Evolutionary conservation across 2,888 invertebrate species (phyloP).

Genomic region (Apamea anceps): DNA sequence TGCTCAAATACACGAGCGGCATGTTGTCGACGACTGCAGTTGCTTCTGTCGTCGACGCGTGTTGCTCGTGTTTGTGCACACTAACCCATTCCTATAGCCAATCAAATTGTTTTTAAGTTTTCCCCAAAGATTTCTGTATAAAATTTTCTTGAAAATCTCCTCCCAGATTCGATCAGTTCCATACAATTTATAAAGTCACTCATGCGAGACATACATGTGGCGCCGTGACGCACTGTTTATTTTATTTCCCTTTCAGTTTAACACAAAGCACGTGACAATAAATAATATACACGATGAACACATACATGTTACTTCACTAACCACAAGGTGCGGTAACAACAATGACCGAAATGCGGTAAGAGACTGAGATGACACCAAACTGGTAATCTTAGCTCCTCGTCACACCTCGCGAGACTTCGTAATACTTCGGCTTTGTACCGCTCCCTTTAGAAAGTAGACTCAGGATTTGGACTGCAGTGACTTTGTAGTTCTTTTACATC

Average conservation of each 20-base stretch:
- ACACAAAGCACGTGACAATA: slow-evolving; percentile 22
- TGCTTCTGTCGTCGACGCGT: neutral
- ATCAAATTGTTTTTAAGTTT: neutral
- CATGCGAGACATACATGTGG: neutral
- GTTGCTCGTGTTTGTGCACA: neutral
- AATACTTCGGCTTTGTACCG: slow-evolving; percentile 19
- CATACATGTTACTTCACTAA: slow-evolving; percentile 38
- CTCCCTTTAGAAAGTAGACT: slow-evolving; percentile 44
- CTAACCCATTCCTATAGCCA: neutral
- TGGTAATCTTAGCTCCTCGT: slow-evolving; percentile 45
- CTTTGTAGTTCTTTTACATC: neutral
- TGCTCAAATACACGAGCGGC: neutral
- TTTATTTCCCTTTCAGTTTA: slow-evolving; percentile 34
- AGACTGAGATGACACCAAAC: slow-evolving; percentile 38
- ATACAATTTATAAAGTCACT: slow-evolving; percentile 7
- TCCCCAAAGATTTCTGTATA: neutral
- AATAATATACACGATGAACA: slow-evolving; percentile 36
- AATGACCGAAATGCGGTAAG: slow-evolving; percentile 40
- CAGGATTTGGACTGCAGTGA: neutral
- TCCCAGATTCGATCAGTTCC: neutral
- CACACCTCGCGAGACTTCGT: slow-evolving; percentile 36
- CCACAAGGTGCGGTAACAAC: slow-evolving; percentile 43
- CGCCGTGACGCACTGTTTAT: slow-evolving; percentile 8
- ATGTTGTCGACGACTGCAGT: neutral
- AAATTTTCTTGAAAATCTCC: neutral